These are phyloP conservation scores for Chaetodon trifasciatus DNA, from an alignment of 2,797 vertebrate species.

Conservation along the genomic window DNA sequence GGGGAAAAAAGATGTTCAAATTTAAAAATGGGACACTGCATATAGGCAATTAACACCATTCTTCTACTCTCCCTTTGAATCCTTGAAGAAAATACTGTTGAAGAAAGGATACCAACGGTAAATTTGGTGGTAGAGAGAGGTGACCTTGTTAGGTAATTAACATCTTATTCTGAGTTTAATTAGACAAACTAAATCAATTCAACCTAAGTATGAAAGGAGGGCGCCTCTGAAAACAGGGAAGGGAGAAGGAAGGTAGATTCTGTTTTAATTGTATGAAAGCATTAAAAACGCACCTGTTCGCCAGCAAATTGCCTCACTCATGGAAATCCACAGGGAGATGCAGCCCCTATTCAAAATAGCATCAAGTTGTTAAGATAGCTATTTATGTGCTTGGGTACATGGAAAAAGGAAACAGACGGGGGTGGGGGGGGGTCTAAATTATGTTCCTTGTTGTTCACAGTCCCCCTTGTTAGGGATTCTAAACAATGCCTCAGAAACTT, in stretches of 20 bases:
- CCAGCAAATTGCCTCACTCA: slow-evolving; percentile 87
- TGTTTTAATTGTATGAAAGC: slow-evolving; percentile 89
- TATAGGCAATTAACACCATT: slow-evolving; percentile 88
- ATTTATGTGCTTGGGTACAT: slow-evolving; percentile 86
- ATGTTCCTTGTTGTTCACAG: slow-evolving; percentile 83
- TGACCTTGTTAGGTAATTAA: slow-evolving; percentile 91
- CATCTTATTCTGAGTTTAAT: slow-evolving; percentile 90
- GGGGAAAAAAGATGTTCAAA: slow-evolving; percentile 79
- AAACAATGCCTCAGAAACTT: slow-evolving; percentile 87
- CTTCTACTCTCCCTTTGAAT: slow-evolving; percentile 85
- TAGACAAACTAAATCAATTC: slow-evolving; percentile 90
- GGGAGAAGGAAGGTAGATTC: slow-evolving; percentile 81
- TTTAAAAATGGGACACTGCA: slow-evolving; percentile 86
- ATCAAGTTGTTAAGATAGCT: slow-evolving; percentile 87
- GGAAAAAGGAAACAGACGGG: slow-evolving; percentile 75
- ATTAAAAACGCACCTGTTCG: slow-evolving; percentile 89
- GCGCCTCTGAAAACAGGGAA: slow-evolving; percentile 79
- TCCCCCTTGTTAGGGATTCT: slow-evolving; percentile 86
- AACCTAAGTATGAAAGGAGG: slow-evolving; percentile 87
- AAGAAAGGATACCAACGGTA: slow-evolving; percentile 83
- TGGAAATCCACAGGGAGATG: slow-evolving; percentile 83
- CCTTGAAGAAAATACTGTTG: slow-evolving; percentile 82
- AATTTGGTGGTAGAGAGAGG: slow-evolving; percentile 86
- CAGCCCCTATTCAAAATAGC: slow-evolving; percentile 86
- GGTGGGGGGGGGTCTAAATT: slow-evolving; percentile 77